Evolutionary conservation across 1,140 invertebrate species (phyloP).

Genomic region (Radopholus similis): DNA sequence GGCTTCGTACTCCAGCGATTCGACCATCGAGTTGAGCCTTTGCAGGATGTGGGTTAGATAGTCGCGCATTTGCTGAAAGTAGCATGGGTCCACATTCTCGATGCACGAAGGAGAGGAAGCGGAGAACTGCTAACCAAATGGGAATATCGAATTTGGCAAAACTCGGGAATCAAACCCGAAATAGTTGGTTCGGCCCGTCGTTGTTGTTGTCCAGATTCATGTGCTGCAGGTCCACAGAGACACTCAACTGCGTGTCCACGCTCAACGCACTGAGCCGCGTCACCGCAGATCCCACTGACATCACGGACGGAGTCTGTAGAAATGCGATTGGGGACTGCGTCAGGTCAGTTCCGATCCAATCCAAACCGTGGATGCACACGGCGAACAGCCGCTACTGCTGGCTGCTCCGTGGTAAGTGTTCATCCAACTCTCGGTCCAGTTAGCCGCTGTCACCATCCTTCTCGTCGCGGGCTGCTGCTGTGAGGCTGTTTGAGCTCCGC

Average conservation of each 20-base stretch:
- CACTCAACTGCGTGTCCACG: conserved; percentile 22
- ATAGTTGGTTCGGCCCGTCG: neutral
- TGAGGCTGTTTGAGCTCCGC: neutral
- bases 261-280: conserved; percentile 18
- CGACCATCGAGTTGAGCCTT: neutral
- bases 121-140: neutral
- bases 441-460: neutral
- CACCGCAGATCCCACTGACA: neutral
- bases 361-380: neutral
- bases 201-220: neutral
- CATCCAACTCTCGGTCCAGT: conserved; percentile 20
- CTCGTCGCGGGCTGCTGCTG: neutral
- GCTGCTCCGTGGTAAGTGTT: conserved; percentile 1
- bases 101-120: neutral
- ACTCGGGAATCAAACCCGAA: neutral
- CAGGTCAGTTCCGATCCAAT: neutral
- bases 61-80: conserved; percentile 16
- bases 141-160: neutral
- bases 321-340: too few species aligned
- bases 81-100: conserved; percentile 19
- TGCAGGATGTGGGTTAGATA: conserved; percentile 1
- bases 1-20: neutral
- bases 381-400: too few species aligned
- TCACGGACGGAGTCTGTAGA: conserved; percentile 20
- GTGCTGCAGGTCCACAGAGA: neutral